Base-by-base conservation (phyloP, 2,113 vertebrate species). In the Sciurus niger region DNA sequence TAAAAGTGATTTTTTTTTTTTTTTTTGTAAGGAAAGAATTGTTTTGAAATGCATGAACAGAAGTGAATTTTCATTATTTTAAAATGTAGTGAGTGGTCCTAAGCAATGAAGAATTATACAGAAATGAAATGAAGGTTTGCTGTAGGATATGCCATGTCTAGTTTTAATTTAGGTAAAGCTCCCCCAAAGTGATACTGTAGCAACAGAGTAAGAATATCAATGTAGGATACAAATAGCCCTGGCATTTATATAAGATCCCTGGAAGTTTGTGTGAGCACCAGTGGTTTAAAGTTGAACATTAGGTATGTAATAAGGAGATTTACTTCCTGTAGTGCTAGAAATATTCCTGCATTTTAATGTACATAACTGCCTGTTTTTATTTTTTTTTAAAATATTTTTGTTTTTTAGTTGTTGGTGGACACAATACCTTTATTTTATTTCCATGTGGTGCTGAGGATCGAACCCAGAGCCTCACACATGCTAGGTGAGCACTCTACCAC, bases 21-120 rank as follows among this genome's bases (percentile, higher is more conserved):
- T 0, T 40, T 68, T 65, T 90, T 78, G 8, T 24, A 40, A 80
- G 51, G 48, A 84, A 96, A 65, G 40, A 43, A 34, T 37, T 13
- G 24, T 40, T 80, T 96, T n/a, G 48, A 91, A 88, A 79, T 30
- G 86, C 73, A 74, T 90, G 55, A 77, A 32, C 55, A 76, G 48
- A 78, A 78, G 12, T 55, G 17, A 89, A 68, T 77, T 95, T 95
- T 89, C 53, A 60, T 77, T 79, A 82, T 86, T 95, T 90, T 82
- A 63, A 90, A 85, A 30, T 65, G 46, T 91, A 60, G 11, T 67
- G 30, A 74, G 46, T 93, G 30, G 25, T 79, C 73, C 46, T 40
- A 78, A 84, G 40, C 51, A 67, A 11, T 51, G 40, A 93, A 78
- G 72, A 40, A 67, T 55, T 37, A 30, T 10, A 53, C 14, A 72